These are phyloP conservation scores for Drosophila equinoxialis DNA, from an alignment of 1,140 invertebrate species.

Conservation along the genomic window DNA sequence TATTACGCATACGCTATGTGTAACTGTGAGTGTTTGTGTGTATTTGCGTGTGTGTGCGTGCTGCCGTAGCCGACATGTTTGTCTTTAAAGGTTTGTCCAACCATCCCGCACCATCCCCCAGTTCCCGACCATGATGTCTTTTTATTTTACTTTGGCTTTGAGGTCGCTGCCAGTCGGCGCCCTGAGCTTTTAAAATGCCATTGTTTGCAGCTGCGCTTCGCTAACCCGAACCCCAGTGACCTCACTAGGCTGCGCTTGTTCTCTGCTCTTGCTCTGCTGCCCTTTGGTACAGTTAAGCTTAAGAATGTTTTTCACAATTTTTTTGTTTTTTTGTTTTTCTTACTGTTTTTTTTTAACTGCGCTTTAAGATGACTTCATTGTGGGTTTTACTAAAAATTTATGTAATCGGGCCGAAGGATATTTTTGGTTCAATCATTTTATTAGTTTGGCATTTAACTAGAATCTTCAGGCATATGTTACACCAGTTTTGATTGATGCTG, in stretches of 20 bases:
- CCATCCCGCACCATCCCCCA: neutral
- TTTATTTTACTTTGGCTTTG: conserved; percentile 26
- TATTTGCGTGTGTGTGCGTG: conserved; percentile 12
- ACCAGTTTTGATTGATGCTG: conserved; percentile 37
- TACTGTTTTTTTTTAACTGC: conserved; percentile 30
- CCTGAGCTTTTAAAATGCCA: conserved; percentile 74
- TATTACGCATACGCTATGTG: conserved; percentile 75
- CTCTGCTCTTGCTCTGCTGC: conserved; percentile 23
- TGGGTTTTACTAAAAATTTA: conserved; percentile 34
- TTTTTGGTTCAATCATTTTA: conserved; percentile 36
- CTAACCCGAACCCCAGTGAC: conserved; percentile 55
- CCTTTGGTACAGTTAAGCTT: conserved; percentile 15
- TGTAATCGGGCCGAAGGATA: conserved; percentile 40
- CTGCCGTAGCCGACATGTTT: conserved; percentile 52
- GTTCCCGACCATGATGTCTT: neutral
- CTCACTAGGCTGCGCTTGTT: conserved; percentile 30
- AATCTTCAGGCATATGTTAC: conserved; percentile 49
- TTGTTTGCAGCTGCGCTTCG: conserved; percentile 75
- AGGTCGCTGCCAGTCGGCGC: conserved; percentile 27
- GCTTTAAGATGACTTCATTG: conserved; percentile 30
- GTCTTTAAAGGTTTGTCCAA: conserved; percentile 58
- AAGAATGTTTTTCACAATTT: conserved; percentile 30
- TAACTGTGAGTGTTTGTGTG: conserved; percentile 14
- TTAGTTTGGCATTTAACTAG: conserved; percentile 58
- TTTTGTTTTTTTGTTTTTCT: neutral